Evolutionary conservation across 2,113 vertebrate genomes (phyloP).

Genomic region (Calidris pugnax): DNA sequence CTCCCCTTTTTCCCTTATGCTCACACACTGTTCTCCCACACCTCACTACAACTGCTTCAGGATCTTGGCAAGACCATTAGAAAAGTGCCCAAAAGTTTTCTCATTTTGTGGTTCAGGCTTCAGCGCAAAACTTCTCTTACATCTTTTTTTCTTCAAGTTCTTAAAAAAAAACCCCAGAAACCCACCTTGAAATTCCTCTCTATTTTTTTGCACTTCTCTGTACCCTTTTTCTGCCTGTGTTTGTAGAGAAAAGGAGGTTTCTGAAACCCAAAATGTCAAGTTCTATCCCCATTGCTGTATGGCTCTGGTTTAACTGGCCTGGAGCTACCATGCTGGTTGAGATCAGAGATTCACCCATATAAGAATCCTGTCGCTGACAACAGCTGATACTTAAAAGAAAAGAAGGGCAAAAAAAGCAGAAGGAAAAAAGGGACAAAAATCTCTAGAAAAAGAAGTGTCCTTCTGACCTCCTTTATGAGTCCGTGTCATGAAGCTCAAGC

Average conservation of each 20-base stretch:
- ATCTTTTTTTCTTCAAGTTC: neutral
- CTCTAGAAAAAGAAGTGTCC: neutral
- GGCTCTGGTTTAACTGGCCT: slow-evolving; percentile 8
- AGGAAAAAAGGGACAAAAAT: neutral
- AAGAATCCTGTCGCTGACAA: slow-evolving; percentile 21
- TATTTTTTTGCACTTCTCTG: neutral
- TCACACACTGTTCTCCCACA: neutral
- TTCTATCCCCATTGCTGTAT: neutral
- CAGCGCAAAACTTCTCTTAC: neutral
- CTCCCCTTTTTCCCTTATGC: neutral
- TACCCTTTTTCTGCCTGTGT: neutral
- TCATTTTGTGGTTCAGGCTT: neutral
- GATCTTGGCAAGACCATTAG: neutral
- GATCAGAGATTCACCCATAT: slow-evolving; percentile 19
- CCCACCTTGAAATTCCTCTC: neutral
- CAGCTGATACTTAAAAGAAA: slow-evolving; percentile 32
- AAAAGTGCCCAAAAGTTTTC: neutral
- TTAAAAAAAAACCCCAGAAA: neutral
- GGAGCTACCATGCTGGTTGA: neutral
- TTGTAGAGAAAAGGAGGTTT: slow-evolving; percentile 22
- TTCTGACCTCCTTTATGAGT: slow-evolving; percentile 37
- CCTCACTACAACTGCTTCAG: neutral
- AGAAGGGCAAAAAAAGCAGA: neutral
- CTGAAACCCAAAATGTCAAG: slow-evolving; percentile 34
- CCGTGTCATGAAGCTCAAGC: neutral